These are phyloP conservation scores for Zaprionus lineosus DNA, from an alignment of 2,888 invertebrate species.

Conservation along the genomic window DNA sequence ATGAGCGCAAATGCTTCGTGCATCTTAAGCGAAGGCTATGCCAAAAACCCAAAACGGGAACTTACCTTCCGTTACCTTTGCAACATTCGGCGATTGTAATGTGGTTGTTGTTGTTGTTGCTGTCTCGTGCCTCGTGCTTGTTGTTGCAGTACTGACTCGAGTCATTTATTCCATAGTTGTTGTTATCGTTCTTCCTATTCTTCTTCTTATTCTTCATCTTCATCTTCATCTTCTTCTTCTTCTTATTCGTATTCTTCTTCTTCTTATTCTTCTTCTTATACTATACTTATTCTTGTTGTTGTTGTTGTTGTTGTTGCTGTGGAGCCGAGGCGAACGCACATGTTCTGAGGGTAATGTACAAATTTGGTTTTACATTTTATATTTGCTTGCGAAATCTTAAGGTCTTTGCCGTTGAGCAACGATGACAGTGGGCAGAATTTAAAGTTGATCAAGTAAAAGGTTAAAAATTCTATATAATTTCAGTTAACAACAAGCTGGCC, in stretches of 20 bases:
- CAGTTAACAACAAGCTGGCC: too few species aligned
- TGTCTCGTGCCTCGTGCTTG: constrained; percentile 3
- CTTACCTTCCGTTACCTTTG: constrained; percentile 34
- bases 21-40: constrained; percentile 40
- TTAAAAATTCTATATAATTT: too few species aligned
- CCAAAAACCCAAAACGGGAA: constrained; percentile 50
- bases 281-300: constrained; percentile 16
- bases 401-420: constrained; percentile 8
- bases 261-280: too few species aligned
- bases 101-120: constrained; percentile 27
- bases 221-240: too few species aligned
- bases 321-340: constrained; percentile 40
- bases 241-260: too few species aligned
- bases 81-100: constrained; percentile 37
- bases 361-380: constrained; percentile 76
- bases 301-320: constrained; percentile 30
- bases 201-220: constrained; percentile 29
- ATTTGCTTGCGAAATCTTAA: constrained; percentile 57
- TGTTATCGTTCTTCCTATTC: constrained; percentile 14
- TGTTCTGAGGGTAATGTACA: constrained; percentile 62
- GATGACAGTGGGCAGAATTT: constrained; percentile 34
- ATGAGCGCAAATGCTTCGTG: constrained; percentile 3
- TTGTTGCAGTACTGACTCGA: too few species aligned
- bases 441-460: too few species aligned
- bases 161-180: too few species aligned